Conservation (phyloP, 1,140 invertebrate species). For the Panulirus ornatus region DNA sequence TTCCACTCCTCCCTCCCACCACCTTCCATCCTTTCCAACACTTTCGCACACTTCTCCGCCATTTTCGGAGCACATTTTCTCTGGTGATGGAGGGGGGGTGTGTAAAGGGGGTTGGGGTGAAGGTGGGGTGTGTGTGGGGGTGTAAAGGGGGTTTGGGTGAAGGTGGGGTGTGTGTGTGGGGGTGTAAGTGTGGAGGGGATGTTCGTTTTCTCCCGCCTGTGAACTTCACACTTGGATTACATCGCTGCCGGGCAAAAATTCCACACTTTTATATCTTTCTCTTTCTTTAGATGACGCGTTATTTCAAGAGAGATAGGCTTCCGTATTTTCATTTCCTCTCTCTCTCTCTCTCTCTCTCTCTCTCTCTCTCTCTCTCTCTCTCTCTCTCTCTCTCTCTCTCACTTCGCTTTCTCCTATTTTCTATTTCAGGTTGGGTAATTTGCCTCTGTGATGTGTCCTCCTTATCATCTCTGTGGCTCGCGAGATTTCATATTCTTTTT, state of each 20-base stretch:
- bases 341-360: not conserved
- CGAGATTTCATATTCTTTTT: not conserved
- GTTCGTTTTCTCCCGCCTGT: not conserved
- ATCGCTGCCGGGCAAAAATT: too few relatives aligned
- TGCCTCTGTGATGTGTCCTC: not conserved
- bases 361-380: not conserved
- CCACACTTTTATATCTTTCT: not conserved
- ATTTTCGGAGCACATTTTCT: too few relatives aligned
- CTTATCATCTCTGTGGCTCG: not conserved
- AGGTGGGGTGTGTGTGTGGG: too few relatives aligned
- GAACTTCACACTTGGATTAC: too few relatives aligned
- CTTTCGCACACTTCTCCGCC: too few relatives aligned
- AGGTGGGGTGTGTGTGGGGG: too few relatives aligned
- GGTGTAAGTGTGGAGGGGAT: too few relatives aligned
- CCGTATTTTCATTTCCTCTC: not conserved
- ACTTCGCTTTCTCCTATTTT: not conserved
- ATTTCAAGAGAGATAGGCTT: not conserved
- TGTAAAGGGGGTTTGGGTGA: too few relatives aligned
- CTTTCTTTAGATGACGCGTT: not conserved
- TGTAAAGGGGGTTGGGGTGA: too few relatives aligned
- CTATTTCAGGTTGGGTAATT: not conserved
- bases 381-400: not conserved
- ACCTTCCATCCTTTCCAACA: too few relatives aligned
- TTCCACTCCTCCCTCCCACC: too few relatives aligned
- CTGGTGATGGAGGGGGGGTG: too few relatives aligned